A percentile compares a stretch with the other conserved stretches of the same genome.
These are phyloP conservation scores for Apogon hyalosoma DNA, from an alignment of 2,797 vertebrate genomes.

Conservation along the genomic window DNA sequence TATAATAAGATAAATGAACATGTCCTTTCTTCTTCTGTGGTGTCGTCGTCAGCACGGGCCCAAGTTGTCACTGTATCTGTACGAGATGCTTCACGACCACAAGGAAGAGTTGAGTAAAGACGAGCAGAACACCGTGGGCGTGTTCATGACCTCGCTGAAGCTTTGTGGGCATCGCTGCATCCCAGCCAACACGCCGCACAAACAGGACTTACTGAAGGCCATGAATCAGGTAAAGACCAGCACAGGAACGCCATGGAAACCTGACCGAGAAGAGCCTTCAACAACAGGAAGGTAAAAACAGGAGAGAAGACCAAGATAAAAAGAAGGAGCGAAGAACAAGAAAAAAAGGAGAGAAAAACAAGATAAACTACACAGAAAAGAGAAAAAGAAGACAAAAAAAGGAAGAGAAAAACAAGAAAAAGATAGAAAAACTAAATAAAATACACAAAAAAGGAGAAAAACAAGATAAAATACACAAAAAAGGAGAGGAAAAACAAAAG, in stretches of 20 bases:
- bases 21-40: neutral
- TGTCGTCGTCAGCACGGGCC: slow-evolving; percentile 89
- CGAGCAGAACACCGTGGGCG: slow-evolving; percentile 84
- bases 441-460: too few relatives aligned
- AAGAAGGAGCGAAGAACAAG: neutral
- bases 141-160: slow-evolving; percentile 91
- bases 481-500: too few relatives aligned
- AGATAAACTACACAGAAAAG: too few relatives aligned
- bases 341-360: neutral
- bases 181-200: slow-evolving; percentile 87
- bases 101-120: slow-evolving; percentile 88
- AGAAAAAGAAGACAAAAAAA: too few relatives aligned
- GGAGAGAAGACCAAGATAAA: too few relatives aligned
- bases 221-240: slow-evolving; percentile 87
- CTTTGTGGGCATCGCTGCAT: slow-evolving; percentile 92
- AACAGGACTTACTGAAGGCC: slow-evolving; percentile 90
- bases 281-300: too few relatives aligned
- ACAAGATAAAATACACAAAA: too few relatives aligned
- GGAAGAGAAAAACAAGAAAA: too few relatives aligned
- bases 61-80: slow-evolving; percentile 93
- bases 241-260: too few relatives aligned
- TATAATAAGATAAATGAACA: neutral
- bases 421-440: too few relatives aligned
- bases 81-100: slow-evolving; percentile 92
- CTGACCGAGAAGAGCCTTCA: too few relatives aligned